phyloP scores from a whole-genome alignment of 2,797 vertebrate species.

The Fringilla coelebs region DNA sequence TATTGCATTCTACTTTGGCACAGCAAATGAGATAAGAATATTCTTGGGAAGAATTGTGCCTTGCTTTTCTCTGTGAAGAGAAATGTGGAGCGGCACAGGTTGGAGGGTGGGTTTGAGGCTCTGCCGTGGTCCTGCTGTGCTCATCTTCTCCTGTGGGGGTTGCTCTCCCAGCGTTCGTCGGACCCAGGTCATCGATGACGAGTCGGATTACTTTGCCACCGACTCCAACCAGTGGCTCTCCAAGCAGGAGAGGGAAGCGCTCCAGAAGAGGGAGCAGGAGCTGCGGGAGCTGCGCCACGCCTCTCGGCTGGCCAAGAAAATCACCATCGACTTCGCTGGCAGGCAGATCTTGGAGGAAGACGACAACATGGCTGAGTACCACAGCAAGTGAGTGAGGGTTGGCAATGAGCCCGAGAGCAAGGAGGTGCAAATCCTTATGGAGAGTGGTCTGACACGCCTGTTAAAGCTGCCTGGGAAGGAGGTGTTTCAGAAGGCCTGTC shows the following conservation, averaged over 20 bases:
- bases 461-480: not conserved
- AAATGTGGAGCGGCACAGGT: not conserved
- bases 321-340: slow-evolving; percentile 95
- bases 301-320: slow-evolving; percentile 85
- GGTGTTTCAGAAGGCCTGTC: not conserved
- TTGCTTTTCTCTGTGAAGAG: no score
- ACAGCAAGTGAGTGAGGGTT: slow-evolving; percentile 80
- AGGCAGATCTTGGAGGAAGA: slow-evolving; percentile 88
- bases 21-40: no score
- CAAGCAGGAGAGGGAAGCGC: slow-evolving; percentile 82
- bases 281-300: slow-evolving; percentile 88
- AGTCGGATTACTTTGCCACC: slow-evolving; percentile 92
- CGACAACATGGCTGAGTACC: slow-evolving; percentile 82
- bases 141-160: not conserved
- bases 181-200: slow-evolving; percentile 97
- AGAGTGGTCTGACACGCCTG: not conserved
- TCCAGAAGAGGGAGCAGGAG: slow-evolving; percentile 88
- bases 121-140: not conserved
- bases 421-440: not conserved
- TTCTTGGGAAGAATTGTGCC: no score
- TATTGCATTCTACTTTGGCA: no score
- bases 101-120: not conserved
- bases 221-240: slow-evolving; percentile 98
- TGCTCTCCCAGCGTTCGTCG: slow-evolving; percentile 81
- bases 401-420: fast-evolving